Conservation (phyloP, 2,113 vertebrate genomes). For the Sylvicapra grimmia region DNA sequence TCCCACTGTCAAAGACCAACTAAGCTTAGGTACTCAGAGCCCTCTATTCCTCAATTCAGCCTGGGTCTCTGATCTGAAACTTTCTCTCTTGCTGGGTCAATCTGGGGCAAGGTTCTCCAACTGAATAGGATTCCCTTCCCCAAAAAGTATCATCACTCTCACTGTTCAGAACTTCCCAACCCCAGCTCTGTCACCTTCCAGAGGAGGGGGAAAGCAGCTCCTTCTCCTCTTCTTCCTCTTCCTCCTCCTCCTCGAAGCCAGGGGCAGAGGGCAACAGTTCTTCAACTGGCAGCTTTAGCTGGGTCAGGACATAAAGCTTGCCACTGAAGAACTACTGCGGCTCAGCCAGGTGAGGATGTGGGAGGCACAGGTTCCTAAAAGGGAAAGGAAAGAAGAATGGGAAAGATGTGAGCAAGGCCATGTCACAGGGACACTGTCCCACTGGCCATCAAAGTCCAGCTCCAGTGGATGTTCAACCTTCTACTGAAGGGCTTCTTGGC, state of each 20-base stretch:
- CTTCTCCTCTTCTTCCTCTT: slow-evolving; percentile 16
- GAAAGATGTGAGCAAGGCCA: slow-evolving; percentile 32
- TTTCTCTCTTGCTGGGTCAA: neutral
- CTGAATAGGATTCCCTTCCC: neutral
- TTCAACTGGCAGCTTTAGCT: slow-evolving; percentile 99
- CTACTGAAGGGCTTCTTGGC: neutral
- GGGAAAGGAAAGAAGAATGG: slow-evolving; percentile 47
- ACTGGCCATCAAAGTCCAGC: neutral
- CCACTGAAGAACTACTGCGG: slow-evolving; percentile 99
- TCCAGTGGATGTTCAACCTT: neutral
- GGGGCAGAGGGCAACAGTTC: slow-evolving; percentile 99
- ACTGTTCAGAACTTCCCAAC: slow-evolving; percentile 10
- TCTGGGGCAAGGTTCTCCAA: neutral
- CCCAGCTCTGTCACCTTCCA: slow-evolving; percentile 65
- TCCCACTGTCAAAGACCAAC: neutral
- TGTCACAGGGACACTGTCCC: neutral
- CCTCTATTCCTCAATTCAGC: neutral
- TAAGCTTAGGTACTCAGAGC: neutral
- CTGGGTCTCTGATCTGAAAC: slow-evolving; percentile 13
- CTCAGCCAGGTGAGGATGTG: slow-evolving; percentile 85
- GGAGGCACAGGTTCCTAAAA: slow-evolving; percentile 52
- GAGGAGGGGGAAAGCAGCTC: slow-evolving; percentile 33
- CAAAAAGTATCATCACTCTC: neutral
- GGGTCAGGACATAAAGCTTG: slow-evolving; percentile 99
- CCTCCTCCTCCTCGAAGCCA: slow-evolving; percentile 77